phyloP scores from a whole-genome alignment of 1,140 invertebrate genomes.

The Conopomorpha cramerella region DNA sequence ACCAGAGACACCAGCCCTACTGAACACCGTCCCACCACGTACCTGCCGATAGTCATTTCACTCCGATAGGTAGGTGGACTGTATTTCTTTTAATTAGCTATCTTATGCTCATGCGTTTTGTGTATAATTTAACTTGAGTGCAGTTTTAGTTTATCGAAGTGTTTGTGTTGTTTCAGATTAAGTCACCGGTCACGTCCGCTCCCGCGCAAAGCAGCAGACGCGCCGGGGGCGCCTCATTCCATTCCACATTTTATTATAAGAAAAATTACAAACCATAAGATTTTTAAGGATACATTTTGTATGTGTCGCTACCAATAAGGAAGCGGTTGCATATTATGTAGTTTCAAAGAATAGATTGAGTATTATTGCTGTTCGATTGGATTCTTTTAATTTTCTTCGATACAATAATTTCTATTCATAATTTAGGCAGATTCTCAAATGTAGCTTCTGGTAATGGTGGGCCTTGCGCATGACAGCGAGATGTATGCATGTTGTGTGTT shows the following conservation, averaged over 20 bases:
- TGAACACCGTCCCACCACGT: constrained; percentile 48
- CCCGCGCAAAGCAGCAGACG: constrained; percentile 28
- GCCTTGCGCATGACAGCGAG: constrained; percentile 11
- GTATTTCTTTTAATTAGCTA: no score
- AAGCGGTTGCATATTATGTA: constrained; percentile 39
- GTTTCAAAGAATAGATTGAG: constrained; percentile 56
- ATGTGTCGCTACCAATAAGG: constrained; percentile 21
- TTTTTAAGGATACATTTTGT: constrained; percentile 42
- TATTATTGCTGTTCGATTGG: constrained; percentile 52
- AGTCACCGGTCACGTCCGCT: constrained; percentile 46
- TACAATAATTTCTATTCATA: neutral
- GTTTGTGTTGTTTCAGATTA: constrained; percentile 29
- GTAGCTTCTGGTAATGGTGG: constrained; percentile 10
- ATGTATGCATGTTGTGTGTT: constrained; percentile 13
- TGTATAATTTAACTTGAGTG: no score
- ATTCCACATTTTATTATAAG: constrained; percentile 55
- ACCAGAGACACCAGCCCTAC: constrained; percentile 80
- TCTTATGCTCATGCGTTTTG: no score
- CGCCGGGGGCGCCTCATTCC: constrained; percentile 45
- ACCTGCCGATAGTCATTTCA: constrained; percentile 53
- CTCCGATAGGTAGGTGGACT: constrained; percentile 47
- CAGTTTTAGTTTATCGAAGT: no score
- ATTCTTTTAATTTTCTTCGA: constrained; percentile 25
- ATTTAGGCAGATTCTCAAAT: constrained; percentile 6
- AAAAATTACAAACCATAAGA: constrained; percentile 47